Percentiles rank a stretch among this genome's conserved stretches.
Conservation (phyloP, 2,888 invertebrate genomes). For the Diploptera punctata region DNA sequence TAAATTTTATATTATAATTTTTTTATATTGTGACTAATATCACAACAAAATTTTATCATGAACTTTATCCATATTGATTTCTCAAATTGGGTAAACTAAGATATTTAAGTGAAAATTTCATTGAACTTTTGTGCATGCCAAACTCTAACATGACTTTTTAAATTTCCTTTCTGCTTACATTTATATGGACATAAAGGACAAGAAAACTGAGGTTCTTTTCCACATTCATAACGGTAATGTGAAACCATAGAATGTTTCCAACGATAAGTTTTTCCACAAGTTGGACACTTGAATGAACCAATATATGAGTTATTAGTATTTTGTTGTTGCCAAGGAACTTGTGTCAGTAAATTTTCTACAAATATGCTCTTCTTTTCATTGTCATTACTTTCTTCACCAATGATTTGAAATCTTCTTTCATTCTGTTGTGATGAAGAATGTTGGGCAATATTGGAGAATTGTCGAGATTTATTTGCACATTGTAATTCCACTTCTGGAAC, state of each 20-base stretch:
- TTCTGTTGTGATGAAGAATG: not conserved
- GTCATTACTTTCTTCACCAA: not conserved
- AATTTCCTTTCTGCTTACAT: slow-evolving; percentile 40
- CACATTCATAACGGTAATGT: slow-evolving; percentile 43
- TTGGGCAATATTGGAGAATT: not conserved
- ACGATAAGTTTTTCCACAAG: slow-evolving; percentile 46
- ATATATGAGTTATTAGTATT: not conserved
- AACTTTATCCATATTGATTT: too few species aligned
- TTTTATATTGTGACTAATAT: too few species aligned
- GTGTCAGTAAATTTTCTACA: not conserved
- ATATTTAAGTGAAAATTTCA: not conserved
- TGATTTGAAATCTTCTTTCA: not conserved
- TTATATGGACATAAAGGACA: slow-evolving; percentile 48
- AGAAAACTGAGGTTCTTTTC: slow-evolving; percentile 43
- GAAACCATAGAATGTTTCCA: slow-evolving; percentile 45
- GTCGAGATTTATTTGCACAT: not conserved
- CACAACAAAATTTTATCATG: too few species aligned
- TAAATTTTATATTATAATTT: too few species aligned
- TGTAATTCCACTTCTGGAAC: not conserved
- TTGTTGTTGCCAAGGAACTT: not conserved
- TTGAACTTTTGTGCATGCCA: slow-evolving; percentile 20
- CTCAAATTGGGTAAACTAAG: too few species aligned
- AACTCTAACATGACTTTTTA: slow-evolving; percentile 44
- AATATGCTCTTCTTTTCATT: not conserved
- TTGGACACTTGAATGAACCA: slow-evolving; percentile 43